Conservation (phyloP, 2,113 vertebrate species). For the Casuarius casuarius region DNA sequence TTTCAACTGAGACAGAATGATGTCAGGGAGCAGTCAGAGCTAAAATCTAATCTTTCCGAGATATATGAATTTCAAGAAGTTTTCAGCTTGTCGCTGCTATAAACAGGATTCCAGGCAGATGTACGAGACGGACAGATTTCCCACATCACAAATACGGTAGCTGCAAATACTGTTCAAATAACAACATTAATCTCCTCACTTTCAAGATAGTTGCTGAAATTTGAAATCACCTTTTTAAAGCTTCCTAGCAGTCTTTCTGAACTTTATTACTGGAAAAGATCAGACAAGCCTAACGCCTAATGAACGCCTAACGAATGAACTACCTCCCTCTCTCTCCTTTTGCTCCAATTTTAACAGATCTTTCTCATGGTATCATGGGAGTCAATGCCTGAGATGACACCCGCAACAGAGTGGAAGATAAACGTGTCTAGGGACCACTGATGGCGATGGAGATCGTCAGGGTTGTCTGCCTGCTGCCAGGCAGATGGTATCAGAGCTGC, state of each 20-base stretch:
- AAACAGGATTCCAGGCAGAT: background rate
- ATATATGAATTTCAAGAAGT: background rate
- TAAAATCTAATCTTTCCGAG: conserved; percentile 15
- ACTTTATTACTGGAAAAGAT: background rate
- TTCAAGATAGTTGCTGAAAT: background rate
- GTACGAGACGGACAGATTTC: background rate
- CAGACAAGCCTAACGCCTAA: background rate
- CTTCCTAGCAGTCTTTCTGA: background rate
- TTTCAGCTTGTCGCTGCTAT: background rate
- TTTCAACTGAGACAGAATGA: conserved; percentile 6
- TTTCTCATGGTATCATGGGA: background rate
- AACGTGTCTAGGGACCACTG: background rate
- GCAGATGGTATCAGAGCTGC: background rate
- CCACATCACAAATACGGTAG: background rate
- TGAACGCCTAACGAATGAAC: background rate
- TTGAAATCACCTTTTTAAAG: background rate
- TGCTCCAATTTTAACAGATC: background rate
- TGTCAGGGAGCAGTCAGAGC: background rate
- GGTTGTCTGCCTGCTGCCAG: background rate
- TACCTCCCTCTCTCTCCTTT: rapidly evolving
- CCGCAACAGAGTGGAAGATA: background rate
- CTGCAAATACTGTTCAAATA: background rate
- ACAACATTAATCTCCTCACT: background rate
- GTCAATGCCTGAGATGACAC: background rate
- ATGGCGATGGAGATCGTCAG: background rate